Conservation (phyloP, 2,113 vertebrate species). For the Amblyornis subalaris region DNA sequence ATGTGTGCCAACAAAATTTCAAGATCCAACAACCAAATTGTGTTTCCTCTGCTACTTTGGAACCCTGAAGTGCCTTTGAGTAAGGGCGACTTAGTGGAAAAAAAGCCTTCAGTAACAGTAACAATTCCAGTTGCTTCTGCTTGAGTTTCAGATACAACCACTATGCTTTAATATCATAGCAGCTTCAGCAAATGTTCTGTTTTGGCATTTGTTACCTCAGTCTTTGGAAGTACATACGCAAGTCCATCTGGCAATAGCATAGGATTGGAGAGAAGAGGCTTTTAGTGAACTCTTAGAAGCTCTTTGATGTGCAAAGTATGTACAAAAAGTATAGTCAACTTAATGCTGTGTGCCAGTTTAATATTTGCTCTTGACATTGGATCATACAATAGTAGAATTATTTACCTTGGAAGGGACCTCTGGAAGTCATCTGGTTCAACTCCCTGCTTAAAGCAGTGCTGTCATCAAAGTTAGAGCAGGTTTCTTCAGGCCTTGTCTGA, state of each 20-base stretch:
- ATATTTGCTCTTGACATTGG: not conserved
- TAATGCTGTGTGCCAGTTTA: not conserved
- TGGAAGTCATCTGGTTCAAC: not conserved
- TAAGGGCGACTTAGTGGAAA: not conserved
- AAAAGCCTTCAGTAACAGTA: not conserved
- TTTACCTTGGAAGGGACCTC: not conserved
- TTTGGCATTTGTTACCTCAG: not conserved
- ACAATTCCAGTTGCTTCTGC: not conserved
- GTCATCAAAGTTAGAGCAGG: not conserved
- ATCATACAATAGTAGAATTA: not conserved
- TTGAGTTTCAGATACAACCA: not conserved
- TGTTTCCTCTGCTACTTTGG: not conserved
- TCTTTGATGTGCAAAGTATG: not conserved
- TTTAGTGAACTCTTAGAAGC: not conserved
- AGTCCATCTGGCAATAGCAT: not conserved
- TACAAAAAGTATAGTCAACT: not conserved
- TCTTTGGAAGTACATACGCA: fast-evolving
- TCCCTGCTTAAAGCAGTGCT: not conserved
- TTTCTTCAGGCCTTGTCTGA: not conserved
- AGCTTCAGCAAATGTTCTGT: not conserved
- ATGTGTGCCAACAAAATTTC: not conserved
- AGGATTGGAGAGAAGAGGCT: not conserved
- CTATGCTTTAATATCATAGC: not conserved
- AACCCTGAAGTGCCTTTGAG: not conserved
- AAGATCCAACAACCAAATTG: not conserved